Evolutionary conservation across 2,113 vertebrate species (phyloP).

Genomic region (Chionis minor): DNA sequence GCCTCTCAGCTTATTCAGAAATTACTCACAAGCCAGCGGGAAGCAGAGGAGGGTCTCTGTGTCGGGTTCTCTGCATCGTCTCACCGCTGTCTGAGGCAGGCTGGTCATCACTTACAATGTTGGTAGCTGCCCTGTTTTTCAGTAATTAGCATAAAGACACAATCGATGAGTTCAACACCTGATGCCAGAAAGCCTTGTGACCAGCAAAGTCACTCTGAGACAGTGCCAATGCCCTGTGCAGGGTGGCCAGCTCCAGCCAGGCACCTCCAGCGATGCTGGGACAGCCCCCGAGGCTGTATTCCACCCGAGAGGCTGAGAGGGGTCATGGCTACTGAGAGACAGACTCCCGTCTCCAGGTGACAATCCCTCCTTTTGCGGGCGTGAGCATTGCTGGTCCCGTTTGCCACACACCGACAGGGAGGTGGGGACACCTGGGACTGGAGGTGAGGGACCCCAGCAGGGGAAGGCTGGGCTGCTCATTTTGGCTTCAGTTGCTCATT

Average conservation of each 20-base stretch:
- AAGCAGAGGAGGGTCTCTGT: background rate
- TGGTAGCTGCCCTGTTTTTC: background rate
- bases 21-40: background rate
- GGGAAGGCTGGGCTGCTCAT: background rate
- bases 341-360: background rate
- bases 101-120: background rate
- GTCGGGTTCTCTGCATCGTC: accelerated
- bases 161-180: background rate
- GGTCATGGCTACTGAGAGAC: background rate
- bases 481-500: background rate
- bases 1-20: background rate
- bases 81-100: background rate
- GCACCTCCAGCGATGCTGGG: background rate
- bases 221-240: background rate
- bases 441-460: background rate
- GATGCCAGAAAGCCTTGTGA: background rate
- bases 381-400: background rate
- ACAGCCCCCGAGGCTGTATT: background rate
- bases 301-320: background rate
- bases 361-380: background rate
- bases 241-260: background rate
- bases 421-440: background rate
- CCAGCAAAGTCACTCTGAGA: background rate
- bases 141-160: background rate
- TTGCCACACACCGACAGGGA: background rate